Evolutionary conservation across 1,140 invertebrate genomes (phyloP), one percentile per base, ranked within the genome.

Genomic region (Drosophila insularis): DNA sequence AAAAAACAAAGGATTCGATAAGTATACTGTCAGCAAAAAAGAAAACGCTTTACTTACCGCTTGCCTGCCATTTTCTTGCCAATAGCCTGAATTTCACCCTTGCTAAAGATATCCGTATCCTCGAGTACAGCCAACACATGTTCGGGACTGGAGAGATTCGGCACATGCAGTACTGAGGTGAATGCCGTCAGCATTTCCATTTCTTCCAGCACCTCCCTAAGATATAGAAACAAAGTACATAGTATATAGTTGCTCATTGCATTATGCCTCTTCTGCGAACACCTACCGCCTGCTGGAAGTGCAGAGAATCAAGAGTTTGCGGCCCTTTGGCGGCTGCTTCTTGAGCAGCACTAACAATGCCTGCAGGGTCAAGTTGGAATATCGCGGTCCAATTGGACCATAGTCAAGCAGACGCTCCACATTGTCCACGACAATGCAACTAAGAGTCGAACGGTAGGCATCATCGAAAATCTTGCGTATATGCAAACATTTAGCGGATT

Each of bases 381-480:
- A 99, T 5, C 99, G 94, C 1, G 98, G 98, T 3, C 99, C 99
- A 91, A 99, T 99, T 0, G 98, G 95, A 43, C 98, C 98, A 92
- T 99, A 99, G 93, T 99, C 99, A 78, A 99, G 92, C 21, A 99
- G 93, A 81, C 98, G 95, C 92, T 99, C 99, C 81, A 99, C 97
- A 92, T 99, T 99, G 93, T 99, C 99, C 60, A 99, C 97, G 64
- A 99, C 93, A 91, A 99, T 97, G 91, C 98, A 99, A 78, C 98
- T 99, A 61, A 99, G 93, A 21, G 95, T 96, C 1, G 98, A 99
- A 90, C 98, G 97, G 93, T 99, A 99, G 4, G 99, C 99, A 93
- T 99, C 99, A 92, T 99, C 98, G 93, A 99, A 99, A 53, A 99
- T 90, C 71, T 99, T 99, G 89, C 98, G 94, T 63, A 99, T 98